Percentiles rank a stretch among this genome's conserved stretches.
These are phyloP conservation scores for Malacosoma neustria DNA, from an alignment of 2,888 invertebrate genomes.

Conservation along the genomic window DNA sequence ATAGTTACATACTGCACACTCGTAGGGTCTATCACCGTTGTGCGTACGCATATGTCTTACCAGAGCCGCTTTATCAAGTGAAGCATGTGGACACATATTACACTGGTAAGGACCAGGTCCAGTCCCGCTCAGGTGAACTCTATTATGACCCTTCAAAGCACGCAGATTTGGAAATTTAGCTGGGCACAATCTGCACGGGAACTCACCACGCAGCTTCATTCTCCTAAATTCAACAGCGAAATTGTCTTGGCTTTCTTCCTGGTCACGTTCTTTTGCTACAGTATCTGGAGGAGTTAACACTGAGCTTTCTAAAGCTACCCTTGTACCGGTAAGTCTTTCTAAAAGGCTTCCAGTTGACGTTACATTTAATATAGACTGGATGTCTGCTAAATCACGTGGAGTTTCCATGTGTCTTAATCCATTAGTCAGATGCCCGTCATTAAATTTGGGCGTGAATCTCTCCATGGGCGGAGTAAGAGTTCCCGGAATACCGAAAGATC, in stretches of 20 bases:
- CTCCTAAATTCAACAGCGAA: conserved; percentile 90
- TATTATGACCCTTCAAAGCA: conserved; percentile 92
- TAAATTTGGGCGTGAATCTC: conserved; percentile 53
- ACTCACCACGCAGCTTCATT: conserved; percentile 92
- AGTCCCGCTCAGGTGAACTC: conserved; percentile 86
- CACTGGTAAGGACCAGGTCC: conserved; percentile 90
- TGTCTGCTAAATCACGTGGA: conserved; percentile 87
- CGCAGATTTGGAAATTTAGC: conserved; percentile 91
- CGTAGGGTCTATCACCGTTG: conserved; percentile 96
- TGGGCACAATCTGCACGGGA: conserved; percentile 92
- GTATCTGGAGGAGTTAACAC: conserved; percentile 63
- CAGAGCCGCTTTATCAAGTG: conserved; percentile 92
- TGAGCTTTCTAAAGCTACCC: conserved; percentile 53
- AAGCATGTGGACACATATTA: conserved; percentile 93
- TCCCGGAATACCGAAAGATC: conserved; percentile 71
- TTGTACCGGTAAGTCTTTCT: conserved; percentile 74
- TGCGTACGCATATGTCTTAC: conserved; percentile 95
- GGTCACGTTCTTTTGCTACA: conserved; percentile 50
- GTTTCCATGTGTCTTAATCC: conserved; percentile 68
- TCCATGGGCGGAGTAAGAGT: conserved; percentile 61
- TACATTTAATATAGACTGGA: conserved; percentile 87
- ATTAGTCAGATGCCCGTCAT: conserved; percentile 51
- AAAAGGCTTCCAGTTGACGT: conserved; percentile 81
- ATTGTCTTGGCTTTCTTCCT: conserved; percentile 85
- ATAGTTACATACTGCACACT: conserved; percentile 95